Conservation (phyloP, 2,113 vertebrate species). For the Takifugu flavidus region DNA sequence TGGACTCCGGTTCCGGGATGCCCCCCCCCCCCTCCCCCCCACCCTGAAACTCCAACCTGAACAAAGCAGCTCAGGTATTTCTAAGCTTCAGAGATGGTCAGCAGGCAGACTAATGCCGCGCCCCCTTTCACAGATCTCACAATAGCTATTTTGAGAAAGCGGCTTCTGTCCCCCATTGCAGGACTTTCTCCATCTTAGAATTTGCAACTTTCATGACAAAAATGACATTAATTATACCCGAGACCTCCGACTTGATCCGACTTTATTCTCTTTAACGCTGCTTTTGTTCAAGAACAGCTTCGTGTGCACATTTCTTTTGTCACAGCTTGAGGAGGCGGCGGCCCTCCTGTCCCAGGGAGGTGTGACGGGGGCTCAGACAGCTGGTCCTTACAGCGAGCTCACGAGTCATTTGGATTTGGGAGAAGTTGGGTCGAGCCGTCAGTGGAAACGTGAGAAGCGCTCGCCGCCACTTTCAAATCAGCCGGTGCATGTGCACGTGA, state of each 20-base stretch:
- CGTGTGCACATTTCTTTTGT: constrained; percentile 25
- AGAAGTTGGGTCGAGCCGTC: not conserved
- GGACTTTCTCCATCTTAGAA: no score
- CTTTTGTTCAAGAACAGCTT: constrained; percentile 28
- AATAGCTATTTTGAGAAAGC: not conserved
- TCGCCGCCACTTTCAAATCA: constrained; percentile 29
- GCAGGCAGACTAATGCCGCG: constrained; percentile 42
- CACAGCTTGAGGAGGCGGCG: constrained; percentile 5
- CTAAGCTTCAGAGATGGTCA: constrained; percentile 32
- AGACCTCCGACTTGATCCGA: constrained; percentile 16
- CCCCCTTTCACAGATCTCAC: not conserved
- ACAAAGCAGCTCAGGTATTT: constrained; percentile 30
- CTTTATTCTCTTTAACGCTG: constrained; percentile 13
- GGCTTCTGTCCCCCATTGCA: not conserved
- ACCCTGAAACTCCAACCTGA: constrained; percentile 14
- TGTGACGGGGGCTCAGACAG: constrained; percentile 40
- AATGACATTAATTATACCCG: not conserved
- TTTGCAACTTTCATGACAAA: constrained; percentile 1
- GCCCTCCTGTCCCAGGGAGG: constrained; percentile 3
- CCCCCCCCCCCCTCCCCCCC: no score
- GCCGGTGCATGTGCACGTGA: constrained; percentile 2
- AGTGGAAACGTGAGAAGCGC: constrained; percentile 8
- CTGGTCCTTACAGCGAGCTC: constrained; percentile 42
- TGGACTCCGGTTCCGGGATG: not conserved
- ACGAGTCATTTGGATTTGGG: constrained; percentile 47